phyloP scores from a whole-genome alignment of 2,888 invertebrate species.

The Charanyca ferruginea region DNA sequence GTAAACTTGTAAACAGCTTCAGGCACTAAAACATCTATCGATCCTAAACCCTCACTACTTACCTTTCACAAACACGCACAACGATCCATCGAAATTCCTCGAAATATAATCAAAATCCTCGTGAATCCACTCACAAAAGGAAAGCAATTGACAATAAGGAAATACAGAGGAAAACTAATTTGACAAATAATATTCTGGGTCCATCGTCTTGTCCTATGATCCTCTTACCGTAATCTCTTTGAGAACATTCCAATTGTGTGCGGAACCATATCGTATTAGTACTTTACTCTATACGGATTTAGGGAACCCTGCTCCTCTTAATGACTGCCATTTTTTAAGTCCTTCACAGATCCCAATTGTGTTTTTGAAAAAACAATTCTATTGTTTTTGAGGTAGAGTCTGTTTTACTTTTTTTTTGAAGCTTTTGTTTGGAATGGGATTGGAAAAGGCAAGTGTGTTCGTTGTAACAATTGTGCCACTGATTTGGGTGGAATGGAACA shows the following conservation, averaged over 20 bases:
- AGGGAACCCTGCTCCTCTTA: constrained; percentile 48
- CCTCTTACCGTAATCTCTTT: constrained; percentile 72
- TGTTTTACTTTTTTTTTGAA: constrained; percentile 38
- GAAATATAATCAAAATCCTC: constrained; percentile 33
- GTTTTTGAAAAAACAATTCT: constrained; percentile 44
- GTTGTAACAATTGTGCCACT: constrained; percentile 28
- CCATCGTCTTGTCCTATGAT: constrained; percentile 54
- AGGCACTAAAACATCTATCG: constrained; percentile 5
- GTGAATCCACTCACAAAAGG: constrained; percentile 39
- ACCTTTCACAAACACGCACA: constrained; percentile 25
- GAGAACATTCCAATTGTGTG: constrained; percentile 62
- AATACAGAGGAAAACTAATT: constrained; percentile 62
- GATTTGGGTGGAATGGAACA: constrained; percentile 22
- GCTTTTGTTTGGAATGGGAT: constrained; percentile 38
- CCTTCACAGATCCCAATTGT: constrained; percentile 36
- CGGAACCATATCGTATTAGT: constrained; percentile 54
- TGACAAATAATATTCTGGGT: constrained; percentile 62
- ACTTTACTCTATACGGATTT: constrained; percentile 51
- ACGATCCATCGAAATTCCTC: constrained; percentile 18
- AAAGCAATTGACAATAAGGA: constrained; percentile 52
- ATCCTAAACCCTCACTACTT: constrained; percentile 11
- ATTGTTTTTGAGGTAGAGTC: constrained; percentile 41
- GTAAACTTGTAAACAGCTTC: constrained; percentile 21
- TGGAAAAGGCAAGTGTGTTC: constrained; percentile 29
- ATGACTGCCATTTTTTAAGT: constrained; percentile 57